Evolutionary conservation across 1,140 invertebrate genomes (phyloP).

Genomic region (Rhopalosiphum padi): DNA sequence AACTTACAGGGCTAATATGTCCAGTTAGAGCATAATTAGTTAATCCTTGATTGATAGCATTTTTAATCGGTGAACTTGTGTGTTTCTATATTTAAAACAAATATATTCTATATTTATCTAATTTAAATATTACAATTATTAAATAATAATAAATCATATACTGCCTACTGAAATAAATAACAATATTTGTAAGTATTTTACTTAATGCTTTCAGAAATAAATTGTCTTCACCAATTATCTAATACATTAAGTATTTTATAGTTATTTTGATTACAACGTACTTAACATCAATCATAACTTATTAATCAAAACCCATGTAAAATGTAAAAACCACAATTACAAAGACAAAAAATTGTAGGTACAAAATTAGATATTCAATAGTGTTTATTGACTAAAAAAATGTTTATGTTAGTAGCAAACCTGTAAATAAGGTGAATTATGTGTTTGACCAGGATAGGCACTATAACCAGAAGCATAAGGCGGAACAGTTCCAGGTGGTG

Average conservation of each 20-base stretch:
- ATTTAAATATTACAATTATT: neutral
- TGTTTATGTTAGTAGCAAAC: conserved; percentile 1
- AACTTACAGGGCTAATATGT: conserved; percentile 59
- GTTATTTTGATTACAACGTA: no score
- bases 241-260: no score
- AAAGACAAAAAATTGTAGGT: neutral
- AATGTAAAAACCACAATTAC: neutral
- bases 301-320: no score
- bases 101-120: neutral
- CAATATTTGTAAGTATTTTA: neutral
- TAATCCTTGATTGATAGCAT: conserved; percentile 62
- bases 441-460: conserved; percentile 47
- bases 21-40: conserved; percentile 62
- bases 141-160: neutral
- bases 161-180: neutral
- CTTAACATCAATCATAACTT: neutral
- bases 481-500: conserved; percentile 1
- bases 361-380: neutral
- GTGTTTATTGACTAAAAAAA: neutral
- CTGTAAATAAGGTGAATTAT: conserved; percentile 43
- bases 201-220: no score
- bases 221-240: no score
- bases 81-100: conserved; percentile 33
- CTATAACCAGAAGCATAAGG: neutral
- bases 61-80: conserved; percentile 42